Conservation (phyloP, 1,140 invertebrate species). For the Tetragnatha versicolor region DNA sequence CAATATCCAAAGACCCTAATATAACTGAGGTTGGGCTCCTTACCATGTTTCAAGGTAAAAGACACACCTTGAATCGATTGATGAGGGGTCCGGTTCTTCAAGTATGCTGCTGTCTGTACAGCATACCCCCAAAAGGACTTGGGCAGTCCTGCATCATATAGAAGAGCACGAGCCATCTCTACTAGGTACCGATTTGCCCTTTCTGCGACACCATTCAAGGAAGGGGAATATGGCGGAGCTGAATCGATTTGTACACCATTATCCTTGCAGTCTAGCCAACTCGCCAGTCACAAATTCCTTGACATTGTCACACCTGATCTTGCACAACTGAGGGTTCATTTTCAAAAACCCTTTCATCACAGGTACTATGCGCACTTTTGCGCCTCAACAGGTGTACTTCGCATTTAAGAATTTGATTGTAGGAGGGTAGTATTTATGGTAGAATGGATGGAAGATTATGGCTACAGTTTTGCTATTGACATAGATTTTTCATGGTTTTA, state of each 20-base stretch:
- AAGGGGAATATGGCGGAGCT: constrained; percentile 28
- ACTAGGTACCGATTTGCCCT: constrained; percentile 44
- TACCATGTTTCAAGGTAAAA: constrained; percentile 60
- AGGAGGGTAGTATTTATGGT: constrained; percentile 53
- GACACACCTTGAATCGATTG: constrained; percentile 54
- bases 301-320: neutral
- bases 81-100: constrained; percentile 42
- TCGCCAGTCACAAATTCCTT: neutral
- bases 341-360: neutral
- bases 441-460: too few relatives aligned
- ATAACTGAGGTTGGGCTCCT: constrained; percentile 60
- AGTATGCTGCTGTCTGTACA: constrained; percentile 55
- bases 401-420: constrained; percentile 41
- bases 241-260: neutral
- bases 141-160: constrained; percentile 50
- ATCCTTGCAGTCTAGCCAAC: neutral
- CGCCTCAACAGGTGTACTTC: constrained; percentile 32
- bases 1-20: constrained; percentile 60
- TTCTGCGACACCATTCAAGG: constrained; percentile 53
- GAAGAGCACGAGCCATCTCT: constrained; percentile 49
- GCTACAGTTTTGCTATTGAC: too few relatives aligned
- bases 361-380: constrained; percentile 17
- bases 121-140: constrained; percentile 58
- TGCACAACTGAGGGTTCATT: neutral
- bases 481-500: too few relatives aligned